These are phyloP conservation scores for Pelobates fuscus DNA, from an alignment of 2,113 vertebrate genomes.

Conservation along the genomic window DNA sequence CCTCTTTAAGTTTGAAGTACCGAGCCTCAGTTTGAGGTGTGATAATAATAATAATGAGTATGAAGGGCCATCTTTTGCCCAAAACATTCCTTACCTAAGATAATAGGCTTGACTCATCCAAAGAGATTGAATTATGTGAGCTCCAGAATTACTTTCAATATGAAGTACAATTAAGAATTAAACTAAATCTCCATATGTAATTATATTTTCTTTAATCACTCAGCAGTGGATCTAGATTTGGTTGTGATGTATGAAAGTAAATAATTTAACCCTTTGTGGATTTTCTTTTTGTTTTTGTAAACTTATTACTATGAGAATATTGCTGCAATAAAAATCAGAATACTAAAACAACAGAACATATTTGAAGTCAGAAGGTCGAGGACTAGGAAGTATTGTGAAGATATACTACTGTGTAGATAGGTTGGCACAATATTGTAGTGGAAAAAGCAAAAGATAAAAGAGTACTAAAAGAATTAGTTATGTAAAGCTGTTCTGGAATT, in stretches of 20 bases:
- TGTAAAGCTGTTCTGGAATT: no score
- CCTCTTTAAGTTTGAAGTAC: neutral
- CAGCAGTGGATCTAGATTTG: conserved; percentile 12
- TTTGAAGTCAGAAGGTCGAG: no score
- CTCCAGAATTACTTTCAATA: conserved; percentile 29
- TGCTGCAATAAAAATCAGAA: no score
- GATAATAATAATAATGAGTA: neutral
- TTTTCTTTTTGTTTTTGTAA: no score
- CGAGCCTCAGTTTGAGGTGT: neutral
- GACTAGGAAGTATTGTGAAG: no score
- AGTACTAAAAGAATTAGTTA: no score
- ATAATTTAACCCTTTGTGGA: conserved; percentile 8
- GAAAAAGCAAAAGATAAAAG: no score
- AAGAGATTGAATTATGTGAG: conserved; percentile 14
- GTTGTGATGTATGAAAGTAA: conserved; percentile 6
- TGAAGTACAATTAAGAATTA: conserved; percentile 44
- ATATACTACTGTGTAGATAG: no score
- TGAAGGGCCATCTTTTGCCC: conserved; percentile 14
- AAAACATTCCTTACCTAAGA: conserved; percentile 9
- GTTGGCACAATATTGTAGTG: no score
- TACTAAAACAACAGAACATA: no score
- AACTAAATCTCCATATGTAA: conserved; percentile 37
- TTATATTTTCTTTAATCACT: conserved; percentile 22
- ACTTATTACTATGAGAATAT: no score
- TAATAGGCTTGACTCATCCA: conserved; percentile 24